These are phyloP conservation scores for Martes martes DNA, from an alignment of 2,113 vertebrate genomes.

Conservation along the genomic window DNA sequence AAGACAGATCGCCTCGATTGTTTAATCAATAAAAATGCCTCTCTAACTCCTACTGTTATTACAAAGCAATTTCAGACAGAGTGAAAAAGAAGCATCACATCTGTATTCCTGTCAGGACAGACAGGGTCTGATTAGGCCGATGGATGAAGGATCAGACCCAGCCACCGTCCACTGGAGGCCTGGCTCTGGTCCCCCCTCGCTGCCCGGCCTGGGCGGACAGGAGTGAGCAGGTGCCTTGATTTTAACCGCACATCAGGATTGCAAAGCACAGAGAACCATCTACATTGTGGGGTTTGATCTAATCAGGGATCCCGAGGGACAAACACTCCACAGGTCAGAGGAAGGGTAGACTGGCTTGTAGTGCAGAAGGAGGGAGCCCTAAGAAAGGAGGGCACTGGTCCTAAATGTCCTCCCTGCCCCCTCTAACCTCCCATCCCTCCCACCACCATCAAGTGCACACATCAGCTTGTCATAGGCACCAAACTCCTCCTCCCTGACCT, in stretches of 20 bases:
- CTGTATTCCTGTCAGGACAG: conserved; percentile 75
- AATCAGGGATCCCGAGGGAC: background rate
- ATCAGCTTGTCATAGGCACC: accelerated
- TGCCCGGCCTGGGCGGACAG: background rate
- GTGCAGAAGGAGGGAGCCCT: background rate
- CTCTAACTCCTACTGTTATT: conserved; percentile 81
- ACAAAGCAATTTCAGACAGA: conserved; percentile 80
- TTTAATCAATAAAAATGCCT: conserved; percentile 87
- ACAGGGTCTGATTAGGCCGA: conserved; percentile 54
- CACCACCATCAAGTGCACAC: background rate
- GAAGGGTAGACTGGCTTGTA: background rate
- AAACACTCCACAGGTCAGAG: background rate
- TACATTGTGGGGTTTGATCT: background rate
- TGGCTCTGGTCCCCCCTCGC: background rate
- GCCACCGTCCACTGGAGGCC: background rate
- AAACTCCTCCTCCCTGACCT: background rate
- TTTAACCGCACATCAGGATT: background rate
- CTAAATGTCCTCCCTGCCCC: background rate
- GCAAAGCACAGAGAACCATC: background rate
- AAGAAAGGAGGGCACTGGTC: background rate
- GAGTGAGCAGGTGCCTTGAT: background rate
- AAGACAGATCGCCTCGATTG: conserved; percentile 83
- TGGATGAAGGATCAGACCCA: conserved; percentile 33
- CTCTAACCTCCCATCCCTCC: background rate
- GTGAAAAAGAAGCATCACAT: conserved; percentile 71